A percentile compares a stretch with the other conserved stretches of the same genome.
Evolutionary conservation across 2,797 vertebrate species (phyloP).

Genomic region (Acanthiza pusilla): DNA sequence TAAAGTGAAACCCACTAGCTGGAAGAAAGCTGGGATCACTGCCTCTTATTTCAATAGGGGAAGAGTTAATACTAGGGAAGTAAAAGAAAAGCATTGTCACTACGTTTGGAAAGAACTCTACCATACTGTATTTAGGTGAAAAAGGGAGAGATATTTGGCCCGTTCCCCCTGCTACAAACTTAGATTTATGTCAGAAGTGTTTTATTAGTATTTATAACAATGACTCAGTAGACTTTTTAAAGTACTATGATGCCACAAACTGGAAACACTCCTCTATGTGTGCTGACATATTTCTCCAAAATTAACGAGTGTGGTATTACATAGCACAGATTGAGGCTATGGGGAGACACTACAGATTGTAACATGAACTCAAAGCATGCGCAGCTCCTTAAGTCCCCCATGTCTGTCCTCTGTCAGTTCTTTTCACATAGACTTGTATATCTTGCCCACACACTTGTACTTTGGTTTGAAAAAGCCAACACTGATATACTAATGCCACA

Average conservation of each 20-base stretch:
- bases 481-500: background rate
- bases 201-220: slow-evolving; percentile 29
- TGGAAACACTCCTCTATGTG: background rate
- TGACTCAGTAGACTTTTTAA: background rate
- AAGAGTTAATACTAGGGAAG: background rate
- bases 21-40: background rate
- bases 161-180: background rate
- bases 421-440: background rate
- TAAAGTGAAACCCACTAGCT: background rate
- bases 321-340: background rate
- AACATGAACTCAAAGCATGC: background rate
- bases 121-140: background rate
- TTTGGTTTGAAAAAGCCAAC: background rate
- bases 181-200: background rate
- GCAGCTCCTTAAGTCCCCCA: background rate
- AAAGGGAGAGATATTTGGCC: background rate
- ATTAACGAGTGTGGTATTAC: background rate
- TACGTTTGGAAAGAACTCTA: background rate
- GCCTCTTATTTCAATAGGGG: background rate
- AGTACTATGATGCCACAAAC: background rate
- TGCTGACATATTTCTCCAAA: background rate
- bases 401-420: background rate
- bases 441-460: background rate
- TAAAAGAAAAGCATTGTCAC: background rate
- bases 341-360: background rate